Evolutionary conservation across 2,797 vertebrate species (phyloP).

Genomic region (Pseudochromis fuscus): DNA sequence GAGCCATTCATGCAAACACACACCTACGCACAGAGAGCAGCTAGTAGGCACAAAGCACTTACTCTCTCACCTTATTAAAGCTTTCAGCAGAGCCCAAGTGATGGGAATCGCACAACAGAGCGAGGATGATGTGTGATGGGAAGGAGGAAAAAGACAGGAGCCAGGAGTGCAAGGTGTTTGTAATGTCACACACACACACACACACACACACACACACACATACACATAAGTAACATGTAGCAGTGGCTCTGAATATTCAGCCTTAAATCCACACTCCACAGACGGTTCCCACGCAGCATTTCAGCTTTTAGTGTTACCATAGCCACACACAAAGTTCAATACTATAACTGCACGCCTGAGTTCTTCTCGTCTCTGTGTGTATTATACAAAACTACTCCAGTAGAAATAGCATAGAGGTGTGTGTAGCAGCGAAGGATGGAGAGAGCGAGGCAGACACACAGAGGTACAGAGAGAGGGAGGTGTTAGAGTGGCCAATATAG

Average conservation of each 20-base stretch:
- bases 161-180: constrained; percentile 33
- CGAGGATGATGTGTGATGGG: constrained; percentile 17
- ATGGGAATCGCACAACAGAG: constrained; percentile 70
- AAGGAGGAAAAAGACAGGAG: background rate
- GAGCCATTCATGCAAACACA: constrained; percentile 42
- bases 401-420: constrained; percentile 64
- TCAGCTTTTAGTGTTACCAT: constrained; percentile 55
- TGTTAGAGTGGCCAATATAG: constrained; percentile 84
- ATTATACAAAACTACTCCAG: constrained; percentile 66
- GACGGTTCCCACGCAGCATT: constrained; percentile 18
- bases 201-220: constrained; percentile 18
- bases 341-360: constrained; percentile 52
- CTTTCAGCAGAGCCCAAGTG: constrained; percentile 67
- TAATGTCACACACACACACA: constrained; percentile 45
- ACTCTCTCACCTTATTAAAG: constrained; percentile 81
- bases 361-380: constrained; percentile 52
- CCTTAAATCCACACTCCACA: constrained; percentile 34
- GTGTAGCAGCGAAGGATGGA: constrained; percentile 33
- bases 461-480: constrained; percentile 59
- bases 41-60: constrained; percentile 71
- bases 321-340: constrained; percentile 60
- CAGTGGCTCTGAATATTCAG: constrained; percentile 24
- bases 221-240: constrained; percentile 18
- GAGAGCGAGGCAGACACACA: constrained; percentile 40
- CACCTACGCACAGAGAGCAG: constrained; percentile 51